phyloP scores from a whole-genome alignment of 2,797 vertebrate genomes.

The Poeciliopsis paucimaculata region DNA sequence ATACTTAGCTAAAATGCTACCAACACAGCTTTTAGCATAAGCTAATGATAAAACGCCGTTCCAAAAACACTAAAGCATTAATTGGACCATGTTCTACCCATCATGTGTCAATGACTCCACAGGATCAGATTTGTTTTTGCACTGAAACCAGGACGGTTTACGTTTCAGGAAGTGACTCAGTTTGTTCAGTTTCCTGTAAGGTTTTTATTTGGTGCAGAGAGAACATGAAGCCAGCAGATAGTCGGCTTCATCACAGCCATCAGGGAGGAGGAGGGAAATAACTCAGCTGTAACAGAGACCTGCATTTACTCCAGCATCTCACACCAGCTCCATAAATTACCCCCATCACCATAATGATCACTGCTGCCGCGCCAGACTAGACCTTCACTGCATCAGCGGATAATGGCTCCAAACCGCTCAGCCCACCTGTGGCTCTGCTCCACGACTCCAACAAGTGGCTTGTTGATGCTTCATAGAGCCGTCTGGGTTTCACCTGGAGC shows the following conservation, averaged over 20 bases:
- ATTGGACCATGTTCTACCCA: too few relatives aligned
- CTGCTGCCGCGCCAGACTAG: conserved; percentile 1
- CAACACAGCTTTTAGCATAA: too few relatives aligned
- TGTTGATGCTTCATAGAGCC: conserved; percentile 18
- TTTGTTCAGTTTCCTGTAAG: neutral
- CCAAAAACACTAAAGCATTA: too few relatives aligned
- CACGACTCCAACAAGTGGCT: neutral
- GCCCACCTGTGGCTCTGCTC: conserved; percentile 41
- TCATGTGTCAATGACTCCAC: too few relatives aligned
- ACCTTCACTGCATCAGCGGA: conserved; percentile 17
- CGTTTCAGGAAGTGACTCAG: too few relatives aligned
- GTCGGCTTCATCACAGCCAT: neutral
- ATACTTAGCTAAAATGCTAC: too few relatives aligned
- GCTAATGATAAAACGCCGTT: too few relatives aligned
- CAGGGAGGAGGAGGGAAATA: neutral
- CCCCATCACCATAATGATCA: neutral
- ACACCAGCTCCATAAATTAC: conserved; percentile 10
- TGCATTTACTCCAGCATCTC: conserved; percentile 4
- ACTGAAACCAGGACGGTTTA: too few relatives aligned
- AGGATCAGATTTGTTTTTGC: too few relatives aligned
- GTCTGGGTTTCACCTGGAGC: conserved; percentile 9
- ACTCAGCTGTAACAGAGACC: conserved; percentile 3
- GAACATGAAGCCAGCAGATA: too few relatives aligned
- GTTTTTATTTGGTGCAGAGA: neutral
- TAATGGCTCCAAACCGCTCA: conserved; percentile 28